Percentiles rank a stretch among this genome's conserved stretches.
Conservation (phyloP, 1,140 invertebrate genomes). For the Druon quercuslanigerum region DNA sequence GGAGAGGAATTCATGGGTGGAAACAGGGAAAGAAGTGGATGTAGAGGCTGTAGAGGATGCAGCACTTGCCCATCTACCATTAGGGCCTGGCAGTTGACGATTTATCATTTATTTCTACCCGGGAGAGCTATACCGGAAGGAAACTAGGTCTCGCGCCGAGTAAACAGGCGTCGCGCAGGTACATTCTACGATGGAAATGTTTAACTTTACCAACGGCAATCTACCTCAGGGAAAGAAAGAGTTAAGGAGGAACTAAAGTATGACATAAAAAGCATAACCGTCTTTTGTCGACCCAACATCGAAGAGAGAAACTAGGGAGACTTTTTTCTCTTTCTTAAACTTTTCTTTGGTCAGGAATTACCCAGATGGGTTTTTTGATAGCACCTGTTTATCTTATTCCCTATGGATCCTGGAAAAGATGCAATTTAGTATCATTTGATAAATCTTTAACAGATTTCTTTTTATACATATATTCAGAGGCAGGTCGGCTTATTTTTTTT, state of each 20-base stretch:
- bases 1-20: background rate
- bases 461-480: background rate
- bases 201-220: slow-evolving; percentile 51
- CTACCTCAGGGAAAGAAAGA: slow-evolving; percentile 29
- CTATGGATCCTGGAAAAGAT: background rate
- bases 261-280: slow-evolving; percentile 24
- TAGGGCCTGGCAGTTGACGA: slow-evolving; percentile 56
- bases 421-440: background rate
- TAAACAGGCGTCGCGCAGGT: slow-evolving; percentile 54
- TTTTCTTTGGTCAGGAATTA: background rate
- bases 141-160: slow-evolving; percentile 55
- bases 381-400: background rate
- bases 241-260: slow-evolving; percentile 17
- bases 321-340: background rate
- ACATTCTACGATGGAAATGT: slow-evolving; percentile 48
- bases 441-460: background rate
- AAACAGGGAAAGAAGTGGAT: background rate
- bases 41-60: background rate
- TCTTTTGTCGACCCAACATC: slow-evolving; percentile 12
- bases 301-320: background rate
- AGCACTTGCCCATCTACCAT: slow-evolving; percentile 27
- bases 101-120: slow-evolving; percentile 64
- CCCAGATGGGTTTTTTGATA: background rate
- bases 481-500: no score
- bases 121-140: slow-evolving; percentile 44